phyloP scores from a whole-genome alignment of 2,888 invertebrate species.

The Anoncus sp. region DNA sequence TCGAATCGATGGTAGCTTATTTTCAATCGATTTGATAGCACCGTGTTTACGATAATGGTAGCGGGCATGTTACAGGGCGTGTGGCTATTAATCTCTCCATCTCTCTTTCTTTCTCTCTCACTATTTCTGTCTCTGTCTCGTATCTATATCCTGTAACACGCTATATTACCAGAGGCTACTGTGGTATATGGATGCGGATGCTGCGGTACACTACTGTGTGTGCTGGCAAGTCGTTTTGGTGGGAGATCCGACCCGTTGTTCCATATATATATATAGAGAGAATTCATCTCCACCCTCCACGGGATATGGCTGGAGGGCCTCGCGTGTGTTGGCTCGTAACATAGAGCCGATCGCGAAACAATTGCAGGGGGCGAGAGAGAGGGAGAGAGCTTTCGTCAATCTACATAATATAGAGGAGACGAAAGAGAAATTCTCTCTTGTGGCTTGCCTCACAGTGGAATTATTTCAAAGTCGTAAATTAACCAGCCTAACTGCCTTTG shows the following conservation, averaged over 20 bases:
- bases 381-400: constrained; percentile 42
- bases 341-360: constrained; percentile 42
- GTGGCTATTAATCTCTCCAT: constrained; percentile 55
- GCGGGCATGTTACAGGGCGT: constrained; percentile 37
- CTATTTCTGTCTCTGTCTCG: constrained; percentile 4
- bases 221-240: constrained; percentile 35
- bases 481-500: neutral
- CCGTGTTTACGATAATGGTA: constrained; percentile 71
- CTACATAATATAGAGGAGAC: constrained; percentile 31
- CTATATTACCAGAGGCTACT: constrained; percentile 11
- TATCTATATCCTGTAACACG: constrained; percentile 31
- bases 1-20: constrained; percentile 46
- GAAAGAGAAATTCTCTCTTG: constrained; percentile 28
- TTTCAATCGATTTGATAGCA: constrained; percentile 70
- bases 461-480: constrained; percentile 23
- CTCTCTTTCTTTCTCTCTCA: constrained; percentile 12
- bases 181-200: constrained; percentile 22
- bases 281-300: neutral
- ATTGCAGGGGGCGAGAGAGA: constrained; percentile 13
- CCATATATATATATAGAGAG: constrained; percentile 16
- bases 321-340: constrained; percentile 18
- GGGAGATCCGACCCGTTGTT: constrained; percentile 23
- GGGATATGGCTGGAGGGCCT: neutral
- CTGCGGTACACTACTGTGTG: constrained; percentile 13
- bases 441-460: constrained; percentile 15